Evolutionary conservation across 2,888 invertebrate genomes (phyloP), one percentile per base, ranked within the genome.

Genomic region (Lysandra bellargus): DNA sequence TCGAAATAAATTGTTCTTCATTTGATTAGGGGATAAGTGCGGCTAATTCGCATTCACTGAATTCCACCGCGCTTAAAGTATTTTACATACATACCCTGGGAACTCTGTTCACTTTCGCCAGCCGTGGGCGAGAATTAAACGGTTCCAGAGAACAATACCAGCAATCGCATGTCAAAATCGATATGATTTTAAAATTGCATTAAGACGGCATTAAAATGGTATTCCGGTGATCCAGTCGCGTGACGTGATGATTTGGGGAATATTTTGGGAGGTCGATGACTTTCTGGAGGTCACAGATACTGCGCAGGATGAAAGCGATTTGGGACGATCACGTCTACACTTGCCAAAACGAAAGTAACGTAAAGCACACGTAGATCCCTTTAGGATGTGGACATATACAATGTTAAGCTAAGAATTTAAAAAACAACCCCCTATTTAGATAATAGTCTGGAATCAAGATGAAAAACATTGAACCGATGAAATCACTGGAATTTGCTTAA

Each of bases 201-300:
- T 79, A 81, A 83, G 81, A 81, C 82, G 82, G 80, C 60, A 76
- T 80, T 79, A 81, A 83, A 81, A 81, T 83, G 82, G 80, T 74
- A 76, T 82, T 83, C 81, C 83, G 79, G 82, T 79, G 79, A 83
- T 80, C 80, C 79, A 87, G 86, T 90, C 86, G 93, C 93, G 92
- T 93, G 93, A 85, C 80, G 81, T 84, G 87, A 91, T 93, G 91
- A 89, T 89, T 93, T 92, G 91, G 92, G 90, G 91, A 92, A 92
- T 88, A 91, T 90, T 88, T 82, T 85, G 84, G 85, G 84, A 85
- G 94, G 92, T 94, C 93, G 90, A 89, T 91, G 94, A 93, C 93
- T 91, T 85, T 80, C 87, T 89, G 91, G 92, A 92, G 93, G 92
- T 92, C 92, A 85, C 80, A 61, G 61, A 49, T 75, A 53, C 53